Percentiles rank a stretch among this genome's conserved stretches.
These are phyloP conservation scores for Hirtodrosophila trivittata DNA, from an alignment of 2,888 invertebrate species.

Conservation along the genomic window DNA sequence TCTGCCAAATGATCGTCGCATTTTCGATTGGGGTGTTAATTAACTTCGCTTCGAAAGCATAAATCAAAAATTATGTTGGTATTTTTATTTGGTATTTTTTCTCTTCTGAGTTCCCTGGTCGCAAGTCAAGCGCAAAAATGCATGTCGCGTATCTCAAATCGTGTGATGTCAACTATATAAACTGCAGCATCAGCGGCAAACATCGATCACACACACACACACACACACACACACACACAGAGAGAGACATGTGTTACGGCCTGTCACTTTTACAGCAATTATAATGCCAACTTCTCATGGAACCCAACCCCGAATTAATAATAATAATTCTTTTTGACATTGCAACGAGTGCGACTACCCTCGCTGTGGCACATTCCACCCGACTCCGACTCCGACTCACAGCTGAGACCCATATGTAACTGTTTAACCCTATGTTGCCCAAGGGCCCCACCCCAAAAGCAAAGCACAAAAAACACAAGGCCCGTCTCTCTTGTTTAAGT, in stretches of 20 bases:
- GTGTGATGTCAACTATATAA: too few relatives aligned
- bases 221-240: background rate
- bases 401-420: slow-evolving; percentile 58
- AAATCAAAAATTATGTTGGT: slow-evolving; percentile 64
- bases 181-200: slow-evolving; percentile 58
- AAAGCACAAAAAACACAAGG: background rate
- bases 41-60: slow-evolving; percentile 53
- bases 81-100: slow-evolving; percentile 18
- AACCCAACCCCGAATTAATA: slow-evolving; percentile 55
- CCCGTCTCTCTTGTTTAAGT: slow-evolving; percentile 38
- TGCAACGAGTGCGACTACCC: too few relatives aligned
- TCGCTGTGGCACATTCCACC: slow-evolving; percentile 8
- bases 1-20: slow-evolving; percentile 16
- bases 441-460: slow-evolving; percentile 30
- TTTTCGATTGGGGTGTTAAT: slow-evolving; percentile 56
- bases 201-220: slow-evolving; percentile 62
- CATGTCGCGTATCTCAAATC: too few relatives aligned
- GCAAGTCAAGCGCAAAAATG: slow-evolving; percentile 58
- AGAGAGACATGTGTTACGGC: slow-evolving; percentile 31
- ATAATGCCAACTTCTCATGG: slow-evolving; percentile 49
- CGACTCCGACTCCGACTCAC: slow-evolving; percentile 11
- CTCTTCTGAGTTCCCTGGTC: slow-evolving; percentile 12
- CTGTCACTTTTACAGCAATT: slow-evolving; percentile 59
- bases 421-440: slow-evolving; percentile 60
- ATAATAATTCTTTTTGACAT: slow-evolving; percentile 56